A percentile compares a stretch with the other conserved stretches of the same genome.
Evolutionary conservation across 2,888 invertebrate genomes (phyloP).

Genomic region (Meghimatium bilineatum): DNA sequence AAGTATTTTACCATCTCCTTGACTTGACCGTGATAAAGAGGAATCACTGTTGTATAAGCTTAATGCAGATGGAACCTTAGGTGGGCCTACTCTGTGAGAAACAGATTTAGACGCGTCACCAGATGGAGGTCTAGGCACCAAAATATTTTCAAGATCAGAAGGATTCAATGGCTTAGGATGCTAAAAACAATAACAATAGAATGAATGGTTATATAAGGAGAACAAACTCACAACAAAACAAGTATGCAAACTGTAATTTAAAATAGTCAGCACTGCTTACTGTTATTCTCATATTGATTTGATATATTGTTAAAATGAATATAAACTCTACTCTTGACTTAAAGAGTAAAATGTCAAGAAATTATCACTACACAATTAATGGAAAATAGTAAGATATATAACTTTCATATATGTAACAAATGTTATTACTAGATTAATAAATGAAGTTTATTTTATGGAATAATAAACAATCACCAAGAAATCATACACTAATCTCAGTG

Average conservation of each 20-base stretch:
- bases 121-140: slow-evolving; percentile 72
- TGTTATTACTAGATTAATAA: too few species aligned
- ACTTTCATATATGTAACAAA: too few species aligned
- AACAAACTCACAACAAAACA: background rate
- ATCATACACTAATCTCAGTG: too few species aligned
- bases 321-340: too few species aligned
- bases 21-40: slow-evolving; percentile 38
- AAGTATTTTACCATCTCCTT: slow-evolving; percentile 43
- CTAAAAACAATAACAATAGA: slow-evolving; percentile 5
- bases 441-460: too few species aligned
- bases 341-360: too few species aligned
- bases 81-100: slow-evolving; percentile 57
- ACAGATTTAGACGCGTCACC: slow-evolving; percentile 69
- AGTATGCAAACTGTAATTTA: background rate
- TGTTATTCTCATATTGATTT: too few species aligned
- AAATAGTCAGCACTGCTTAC: background rate
- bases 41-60: slow-evolving; percentile 59
- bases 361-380: too few species aligned
- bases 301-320: too few species aligned
- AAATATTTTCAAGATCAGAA: slow-evolving; percentile 65
- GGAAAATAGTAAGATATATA: too few species aligned
- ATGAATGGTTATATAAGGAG: background rate
- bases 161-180: slow-evolving; percentile 50
- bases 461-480: too few species aligned
- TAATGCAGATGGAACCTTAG: slow-evolving; percentile 53